Percentiles rank a stretch among this genome's conserved stretches.
These are phyloP conservation scores for Paguma larvata DNA, from an alignment of 2,797 vertebrate genomes.

Conservation along the genomic window DNA sequence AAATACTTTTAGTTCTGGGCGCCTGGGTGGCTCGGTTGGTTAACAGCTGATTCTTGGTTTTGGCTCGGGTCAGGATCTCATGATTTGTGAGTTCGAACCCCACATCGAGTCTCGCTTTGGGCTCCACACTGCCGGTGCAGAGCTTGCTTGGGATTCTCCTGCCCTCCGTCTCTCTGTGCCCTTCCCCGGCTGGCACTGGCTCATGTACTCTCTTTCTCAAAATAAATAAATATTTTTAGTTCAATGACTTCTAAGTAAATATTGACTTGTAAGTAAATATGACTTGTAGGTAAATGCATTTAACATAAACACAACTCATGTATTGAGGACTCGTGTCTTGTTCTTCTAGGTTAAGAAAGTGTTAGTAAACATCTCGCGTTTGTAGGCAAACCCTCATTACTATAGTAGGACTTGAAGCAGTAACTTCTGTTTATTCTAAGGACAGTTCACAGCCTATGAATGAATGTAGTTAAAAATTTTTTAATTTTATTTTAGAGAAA, in stretches of 20 bases:
- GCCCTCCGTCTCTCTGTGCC: too few relatives aligned
- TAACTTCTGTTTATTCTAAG: conserved; percentile 30
- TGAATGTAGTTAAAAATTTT: not conserved
- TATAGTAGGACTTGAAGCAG: not conserved
- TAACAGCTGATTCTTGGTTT: too few relatives aligned
- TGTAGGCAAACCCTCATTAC: not conserved
- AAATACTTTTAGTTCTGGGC: not conserved
- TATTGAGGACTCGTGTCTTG: not conserved
- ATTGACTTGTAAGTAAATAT: not conserved
- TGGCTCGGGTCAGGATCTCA: too few relatives aligned
- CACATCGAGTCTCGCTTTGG: too few relatives aligned
- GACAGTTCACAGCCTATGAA: not conserved
- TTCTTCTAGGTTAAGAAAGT: not conserved
- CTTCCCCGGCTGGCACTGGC: too few relatives aligned
- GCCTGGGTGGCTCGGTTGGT: too few relatives aligned
- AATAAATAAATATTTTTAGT: not conserved
- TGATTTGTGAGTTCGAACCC: too few relatives aligned
- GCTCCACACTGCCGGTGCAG: too few relatives aligned
- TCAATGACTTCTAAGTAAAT: not conserved
- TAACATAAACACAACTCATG: conserved; percentile 38
- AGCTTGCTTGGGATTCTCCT: too few relatives aligned
- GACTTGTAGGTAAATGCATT: not conserved
- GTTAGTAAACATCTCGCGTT: not conserved
- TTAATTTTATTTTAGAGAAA: too few relatives aligned
- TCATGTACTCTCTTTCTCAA: too few relatives aligned